Conservation (phyloP, 2,113 vertebrate genomes). For the human region GRCh38 chr7:72099501-72100000, state of each 20-base stretch:
- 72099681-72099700: background rate
- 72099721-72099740: background rate
- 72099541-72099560: background rate
- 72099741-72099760: constrained; percentile 9
- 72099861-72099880: background rate
- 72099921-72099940: background rate
- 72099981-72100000: background rate
- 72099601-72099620: background rate
- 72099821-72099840: constrained; percentile 11
- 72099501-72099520: background rate
- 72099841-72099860: background rate
- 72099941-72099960: background rate
- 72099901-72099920: background rate
- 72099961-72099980: background rate
- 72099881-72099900: background rate
- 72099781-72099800: background rate
- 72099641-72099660: background rate
- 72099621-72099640: background rate
- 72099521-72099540: background rate
- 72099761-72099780: background rate
- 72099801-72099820: background rate
- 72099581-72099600: background rate
- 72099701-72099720: background rate
- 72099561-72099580: background rate
- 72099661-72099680: background rate